Base-by-base conservation (phyloP, 2,888 invertebrate genomes). In the Drosophila nigritarsus region DNA sequence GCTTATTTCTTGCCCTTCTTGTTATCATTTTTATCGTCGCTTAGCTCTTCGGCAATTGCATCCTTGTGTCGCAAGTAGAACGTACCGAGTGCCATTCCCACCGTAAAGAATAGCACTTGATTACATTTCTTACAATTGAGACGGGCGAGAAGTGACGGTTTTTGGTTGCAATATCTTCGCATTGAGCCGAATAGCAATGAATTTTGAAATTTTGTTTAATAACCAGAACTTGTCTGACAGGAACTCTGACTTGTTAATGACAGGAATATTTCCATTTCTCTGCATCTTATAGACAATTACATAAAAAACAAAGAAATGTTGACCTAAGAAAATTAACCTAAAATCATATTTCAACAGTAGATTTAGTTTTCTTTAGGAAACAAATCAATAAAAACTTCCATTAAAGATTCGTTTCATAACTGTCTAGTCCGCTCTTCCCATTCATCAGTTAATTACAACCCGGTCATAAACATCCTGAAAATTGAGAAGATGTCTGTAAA, bases 391-490 rank as follows among this genome's bases (percentile, higher is more conserved):
- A 24, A 36, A 8, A 27, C 6, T 27, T 13, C 9, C 18, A 34
- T 18, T 54, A 4, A 32, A 58, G 7, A 30, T 42, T 24, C 15
- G 5, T 42, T 54, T 30, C 24, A 8, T 24, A 53, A 18, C 13
- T 40, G 13, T 36, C 53, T 11, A 42, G 58, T 61, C 62, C n/a
- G 56, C 51, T 59, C 50, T 30, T 36, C 11, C 34, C 54, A 27
- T 40, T 55, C 42, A 29, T 29, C 34, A 29, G 50, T 61, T 65
- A 66, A 66, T 66, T 63, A 34, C 53, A 74, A 51, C 4, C 38
- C 20, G 48, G 30, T 29, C 50, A 20, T 61, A 53, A 75, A 65
- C n/a, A 68, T 62, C 54, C 70, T 49, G 30, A 6, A 51, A 54
- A 54, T 58, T 61, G 69, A 51, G 24, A 66, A 66, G 29, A 34